Evolutionary conservation across 2,797 vertebrate species (phyloP), one percentile per base, ranked within the genome.

Genomic region (Columba guinea): DNA sequence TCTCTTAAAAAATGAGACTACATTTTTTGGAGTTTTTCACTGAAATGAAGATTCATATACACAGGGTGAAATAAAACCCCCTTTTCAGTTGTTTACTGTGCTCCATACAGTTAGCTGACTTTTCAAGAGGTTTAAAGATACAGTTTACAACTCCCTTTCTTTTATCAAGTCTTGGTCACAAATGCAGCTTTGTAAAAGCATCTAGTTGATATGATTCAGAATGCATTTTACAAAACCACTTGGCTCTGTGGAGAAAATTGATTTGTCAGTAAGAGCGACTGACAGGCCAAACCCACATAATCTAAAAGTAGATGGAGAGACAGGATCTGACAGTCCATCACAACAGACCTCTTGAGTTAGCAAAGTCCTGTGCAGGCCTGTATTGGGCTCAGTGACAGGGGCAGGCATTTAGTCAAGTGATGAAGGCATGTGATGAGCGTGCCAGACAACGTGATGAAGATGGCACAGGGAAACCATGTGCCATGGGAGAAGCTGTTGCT

Each of bases 151-250:
- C 53, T 77, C 32, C 23, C 17, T 89, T 87, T 90, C 86, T 84
- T 89, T 91, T 75, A 15, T 75, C 53, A 71, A 70, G 39, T 37
- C 24, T 44, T 62, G 87, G 89, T 88, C 91, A 69, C 58, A 85
- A 94, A 78, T 34, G 55, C 62, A 93, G 48, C 39, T 77, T 86
- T 84, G 60, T 39, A 62, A 95, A 95, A 65, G 79, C 87, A 74
- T 87, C 71, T 90, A 63, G 74, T 30, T 91, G 81, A 75, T 93
- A 59, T 62, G 89, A 96, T 89, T 95, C 93, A 94, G 87, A 91
- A 85, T 3, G 14, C 27, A n/a, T 78, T 93, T 85, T 80, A 84
- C 71, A 87, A 86, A 97, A 84, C 63, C 68, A 28, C 51, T 94
- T 89, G 84, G 75, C 79, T 95, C 49, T 48, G 30, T 35, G 56